Evolutionary conservation across 2,113 vertebrate species (phyloP), one percentile per base, ranked within the genome.

Genomic region (Corvus hawaiiensis): DNA sequence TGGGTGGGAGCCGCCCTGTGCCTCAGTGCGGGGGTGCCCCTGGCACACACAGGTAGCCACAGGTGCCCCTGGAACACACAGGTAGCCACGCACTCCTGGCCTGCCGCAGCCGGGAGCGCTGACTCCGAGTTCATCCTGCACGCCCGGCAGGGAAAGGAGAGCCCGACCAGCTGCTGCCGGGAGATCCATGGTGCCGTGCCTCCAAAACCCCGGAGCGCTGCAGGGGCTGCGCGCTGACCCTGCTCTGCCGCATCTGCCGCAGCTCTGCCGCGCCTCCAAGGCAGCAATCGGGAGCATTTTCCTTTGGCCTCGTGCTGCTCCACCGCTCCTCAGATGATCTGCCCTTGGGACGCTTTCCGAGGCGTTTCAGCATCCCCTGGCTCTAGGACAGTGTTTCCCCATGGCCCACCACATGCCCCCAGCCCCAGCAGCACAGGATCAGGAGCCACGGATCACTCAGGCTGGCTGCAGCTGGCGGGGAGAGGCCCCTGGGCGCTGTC

Each of bases 391-490:
- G 30, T 3, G 10, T 12, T 12, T 41, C 19, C 6, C 35, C 37
- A 6, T 2, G 9, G 28, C n/a, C 6, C 6, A 80, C 12, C 39
- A 41, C 39, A 41, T 41, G 39, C 39, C 39, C 39, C 12, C 39
- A 41, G 39, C 39, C 39, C 39, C 39, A 41, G 39, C 39, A 41
- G 56, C 52, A 10, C 27, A 26, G 72, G 14, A 16, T 19, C 27
- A 55, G 67, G 39, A 75, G 39, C 5, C 43, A 9, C 4, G 30
- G 33, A 16, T 66, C 4, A 0, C 59, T 51, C 17, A 52, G 21
- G 46, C 33, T 0, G 2, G 28, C 26, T 6, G 37, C 2, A 0
- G 3, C 1, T n/a, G 48, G 2, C 3, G 4, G 46, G 22, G 18
- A 54, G 17, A 22, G 39, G 35, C 4, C 62, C 20, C 55, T 62